Evolutionary conservation across 2,113 vertebrate species (phyloP).

Genomic region (Barbus barbus): DNA sequence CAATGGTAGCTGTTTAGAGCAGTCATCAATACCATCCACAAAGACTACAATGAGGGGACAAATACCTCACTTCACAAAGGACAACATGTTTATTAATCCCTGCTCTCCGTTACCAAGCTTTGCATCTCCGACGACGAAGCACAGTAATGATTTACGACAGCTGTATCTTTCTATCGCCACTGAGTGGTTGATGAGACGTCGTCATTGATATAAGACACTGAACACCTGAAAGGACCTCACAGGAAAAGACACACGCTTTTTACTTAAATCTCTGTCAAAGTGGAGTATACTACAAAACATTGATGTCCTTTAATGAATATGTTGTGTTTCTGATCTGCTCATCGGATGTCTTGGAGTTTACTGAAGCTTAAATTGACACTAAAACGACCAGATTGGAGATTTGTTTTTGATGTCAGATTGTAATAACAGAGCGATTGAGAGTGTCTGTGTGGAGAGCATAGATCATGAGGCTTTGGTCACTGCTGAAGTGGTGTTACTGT

Average conservation of each 20-base stretch:
- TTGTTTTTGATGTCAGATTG: background rate
- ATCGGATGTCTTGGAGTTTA: background rate
- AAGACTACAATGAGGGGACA: constrained; percentile 21
- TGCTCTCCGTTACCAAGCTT: constrained; percentile 40
- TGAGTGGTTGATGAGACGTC: constrained; percentile 32
- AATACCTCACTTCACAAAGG: constrained; percentile 36
- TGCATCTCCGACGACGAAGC: constrained; percentile 25
- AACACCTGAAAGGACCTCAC: constrained; percentile 31
- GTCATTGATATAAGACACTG: constrained; percentile 31
- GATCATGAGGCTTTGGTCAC: background rate
- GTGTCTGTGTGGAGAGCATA: constrained; percentile 9
- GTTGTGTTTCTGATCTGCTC: background rate
- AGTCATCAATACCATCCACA: constrained; percentile 36
- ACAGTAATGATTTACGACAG: constrained; percentile 39
- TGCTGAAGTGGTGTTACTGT: background rate
- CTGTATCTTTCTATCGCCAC: constrained; percentile 39
- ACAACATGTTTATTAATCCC: constrained; percentile 44
- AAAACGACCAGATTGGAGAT: background rate
- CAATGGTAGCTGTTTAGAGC: constrained; percentile 35
- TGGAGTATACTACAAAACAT: background rate
- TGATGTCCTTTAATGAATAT: background rate
- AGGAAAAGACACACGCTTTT: constrained; percentile 7
- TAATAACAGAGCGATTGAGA: background rate
- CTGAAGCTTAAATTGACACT: background rate
- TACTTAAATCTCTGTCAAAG: background rate